These are phyloP conservation scores for Plectropomus leopardus DNA, from an alignment of 2,113 vertebrate species.

Conservation along the genomic window DNA sequence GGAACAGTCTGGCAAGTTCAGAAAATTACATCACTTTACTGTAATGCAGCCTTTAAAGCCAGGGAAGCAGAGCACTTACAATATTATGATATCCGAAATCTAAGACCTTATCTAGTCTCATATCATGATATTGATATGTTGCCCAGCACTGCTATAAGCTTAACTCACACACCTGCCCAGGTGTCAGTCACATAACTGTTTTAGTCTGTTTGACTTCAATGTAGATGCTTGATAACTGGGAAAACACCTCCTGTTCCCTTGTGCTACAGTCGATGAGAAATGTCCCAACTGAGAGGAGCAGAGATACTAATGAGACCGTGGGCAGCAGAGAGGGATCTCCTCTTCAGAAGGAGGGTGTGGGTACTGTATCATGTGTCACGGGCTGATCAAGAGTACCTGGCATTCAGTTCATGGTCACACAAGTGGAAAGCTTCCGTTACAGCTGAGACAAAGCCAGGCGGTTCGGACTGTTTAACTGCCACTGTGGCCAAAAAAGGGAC, in stretches of 20 bases:
- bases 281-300: constrained; percentile 38
- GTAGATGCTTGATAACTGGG: constrained; percentile 54
- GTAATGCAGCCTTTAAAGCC: no score
- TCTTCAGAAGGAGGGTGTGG: constrained; percentile 10
- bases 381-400: constrained; percentile 53
- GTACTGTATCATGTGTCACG: constrained; percentile 68
- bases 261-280: constrained; percentile 38
- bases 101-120: no score
- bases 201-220: constrained; percentile 5
- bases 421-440: constrained; percentile 75
- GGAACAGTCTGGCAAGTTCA: no score
- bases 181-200: not conserved
- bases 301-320: constrained; percentile 41
- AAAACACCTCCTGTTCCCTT: constrained; percentile 66
- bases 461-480: constrained; percentile 63
- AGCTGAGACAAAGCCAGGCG: constrained; percentile 62
- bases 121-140: no score
- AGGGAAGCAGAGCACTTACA: no score
- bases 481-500: constrained; percentile 15
- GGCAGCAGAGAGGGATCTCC: constrained; percentile 47
- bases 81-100: no score
- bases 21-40: no score
- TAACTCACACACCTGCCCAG: constrained; percentile 10
- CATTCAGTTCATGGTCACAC: constrained; percentile 57
- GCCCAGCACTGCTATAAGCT: not conserved